These are phyloP conservation scores for Bucco capensis DNA, from an alignment of 2,113 vertebrate genomes.

Conservation along the genomic window DNA sequence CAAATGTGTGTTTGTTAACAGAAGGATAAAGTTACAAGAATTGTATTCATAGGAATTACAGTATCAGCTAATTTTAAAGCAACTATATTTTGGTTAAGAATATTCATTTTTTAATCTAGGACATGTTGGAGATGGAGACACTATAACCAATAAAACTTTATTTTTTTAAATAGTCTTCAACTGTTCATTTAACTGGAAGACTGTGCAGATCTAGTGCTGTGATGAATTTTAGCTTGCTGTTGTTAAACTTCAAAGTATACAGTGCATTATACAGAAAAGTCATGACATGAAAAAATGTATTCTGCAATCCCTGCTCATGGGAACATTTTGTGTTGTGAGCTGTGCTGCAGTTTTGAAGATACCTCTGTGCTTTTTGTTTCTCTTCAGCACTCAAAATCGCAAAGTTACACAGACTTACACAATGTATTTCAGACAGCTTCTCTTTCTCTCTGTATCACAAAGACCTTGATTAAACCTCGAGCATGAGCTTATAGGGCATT, in stretches of 20 bases:
- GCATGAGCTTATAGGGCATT: background rate
- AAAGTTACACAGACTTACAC: background rate
- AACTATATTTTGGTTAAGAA: background rate
- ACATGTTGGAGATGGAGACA: background rate
- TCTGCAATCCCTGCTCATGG: background rate
- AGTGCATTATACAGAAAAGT: background rate
- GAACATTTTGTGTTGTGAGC: background rate
- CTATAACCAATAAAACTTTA: background rate
- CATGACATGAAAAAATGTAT: background rate
- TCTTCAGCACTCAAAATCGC: background rate
- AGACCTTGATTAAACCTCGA: background rate
- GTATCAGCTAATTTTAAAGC: background rate
- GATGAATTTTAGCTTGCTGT: background rate
- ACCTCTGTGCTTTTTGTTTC: background rate
- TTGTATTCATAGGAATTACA: background rate
- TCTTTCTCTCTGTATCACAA: background rate
- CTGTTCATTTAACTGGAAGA: background rate
- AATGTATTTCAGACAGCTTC: background rate
- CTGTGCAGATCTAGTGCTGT: background rate
- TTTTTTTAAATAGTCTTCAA: background rate
- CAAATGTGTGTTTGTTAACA: background rate
- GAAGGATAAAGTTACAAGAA: background rate
- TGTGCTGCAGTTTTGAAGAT: background rate
- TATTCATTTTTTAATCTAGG: background rate
- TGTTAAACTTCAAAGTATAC: background rate